Percentiles rank a stretch among this genome's conserved stretches.
These are phyloP conservation scores for Pristionchus mayeri DNA, from an alignment of 2,888 invertebrate species.

Conservation along the genomic window DNA sequence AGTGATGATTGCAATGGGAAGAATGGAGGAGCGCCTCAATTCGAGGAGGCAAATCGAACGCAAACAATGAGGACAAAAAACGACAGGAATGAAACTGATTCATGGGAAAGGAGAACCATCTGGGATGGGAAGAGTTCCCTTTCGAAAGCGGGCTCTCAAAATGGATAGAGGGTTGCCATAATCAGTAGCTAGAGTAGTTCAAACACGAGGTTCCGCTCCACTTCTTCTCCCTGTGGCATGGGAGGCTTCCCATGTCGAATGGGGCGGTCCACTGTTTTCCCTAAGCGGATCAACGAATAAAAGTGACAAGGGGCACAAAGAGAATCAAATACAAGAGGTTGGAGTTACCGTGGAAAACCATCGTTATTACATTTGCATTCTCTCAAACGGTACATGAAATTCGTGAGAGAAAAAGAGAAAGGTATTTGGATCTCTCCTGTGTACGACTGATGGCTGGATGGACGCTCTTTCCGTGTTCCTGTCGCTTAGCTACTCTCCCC, in stretches of 20 bases:
- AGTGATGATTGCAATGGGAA: background rate
- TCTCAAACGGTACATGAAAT: too few relatives aligned
- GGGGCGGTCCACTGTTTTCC: background rate
- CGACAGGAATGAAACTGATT: background rate
- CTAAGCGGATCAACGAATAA: conserved; percentile 1
- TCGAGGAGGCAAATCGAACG: background rate
- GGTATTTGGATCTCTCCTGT: background rate
- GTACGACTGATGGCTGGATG: too few relatives aligned
- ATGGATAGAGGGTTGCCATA: background rate
- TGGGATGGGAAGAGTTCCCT: background rate
- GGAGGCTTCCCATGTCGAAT: background rate
- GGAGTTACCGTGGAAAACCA: too few relatives aligned
- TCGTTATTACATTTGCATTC: too few relatives aligned
- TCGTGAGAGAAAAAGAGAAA: background rate
- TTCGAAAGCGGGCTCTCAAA: background rate
- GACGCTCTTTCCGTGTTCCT: background rate
- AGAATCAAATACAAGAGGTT: too few relatives aligned
- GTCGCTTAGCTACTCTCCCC: background rate
- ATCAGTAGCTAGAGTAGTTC: background rate
- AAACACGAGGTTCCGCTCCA: background rate
- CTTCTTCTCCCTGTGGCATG: background rate
- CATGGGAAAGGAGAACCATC: background rate
- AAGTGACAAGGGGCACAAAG: background rate
- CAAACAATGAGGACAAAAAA: conserved; percentile 34
- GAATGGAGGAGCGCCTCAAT: background rate